phyloP scores from a whole-genome alignment of 1,140 invertebrate species.

The Ceratina australensis region DNA sequence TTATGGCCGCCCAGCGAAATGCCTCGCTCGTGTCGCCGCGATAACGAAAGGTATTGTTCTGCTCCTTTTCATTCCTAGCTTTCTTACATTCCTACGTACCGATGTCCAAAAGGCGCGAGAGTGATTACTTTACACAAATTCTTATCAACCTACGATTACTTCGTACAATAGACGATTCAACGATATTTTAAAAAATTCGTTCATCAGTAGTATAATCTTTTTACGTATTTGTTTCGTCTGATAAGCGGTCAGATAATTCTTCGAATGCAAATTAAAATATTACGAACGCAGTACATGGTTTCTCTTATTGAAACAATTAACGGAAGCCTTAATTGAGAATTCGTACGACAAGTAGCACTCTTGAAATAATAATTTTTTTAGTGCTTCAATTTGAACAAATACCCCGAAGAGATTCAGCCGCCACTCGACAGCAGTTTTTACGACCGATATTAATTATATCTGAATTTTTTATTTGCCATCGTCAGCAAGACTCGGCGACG shows the following conservation, averaged over 20 bases:
- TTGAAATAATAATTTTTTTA: background rate
- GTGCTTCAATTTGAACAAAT: background rate
- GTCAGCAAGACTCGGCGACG: slow-evolving; percentile 34
- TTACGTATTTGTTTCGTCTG: too few relatives aligned
- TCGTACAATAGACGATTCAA: too few relatives aligned
- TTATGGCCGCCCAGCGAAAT: slow-evolving; percentile 42
- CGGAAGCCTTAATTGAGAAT: background rate
- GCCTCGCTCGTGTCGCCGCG: slow-evolving; percentile 12
- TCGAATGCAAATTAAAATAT: background rate
- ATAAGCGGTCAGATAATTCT: slow-evolving; percentile 20
- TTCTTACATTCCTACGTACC: slow-evolving; percentile 14
- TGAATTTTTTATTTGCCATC: slow-evolving; percentile 49
- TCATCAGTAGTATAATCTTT: too few relatives aligned
- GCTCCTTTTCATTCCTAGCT: slow-evolving; percentile 1
- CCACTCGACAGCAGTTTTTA: background rate
- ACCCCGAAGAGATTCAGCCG: background rate
- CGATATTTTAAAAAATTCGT: too few relatives aligned
- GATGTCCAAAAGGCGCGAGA: too few relatives aligned
- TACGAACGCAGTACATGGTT: too few relatives aligned
- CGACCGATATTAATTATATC: slow-evolving; percentile 54
- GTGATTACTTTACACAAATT: too few relatives aligned
- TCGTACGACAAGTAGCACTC: too few relatives aligned
- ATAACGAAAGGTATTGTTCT: slow-evolving; percentile 13
- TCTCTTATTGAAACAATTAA: slow-evolving; percentile 18
- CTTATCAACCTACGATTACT: too few relatives aligned